These are phyloP conservation scores for Osmoderma eremita DNA, from an alignment of 2,888 invertebrate species.

Conservation along the genomic window DNA sequence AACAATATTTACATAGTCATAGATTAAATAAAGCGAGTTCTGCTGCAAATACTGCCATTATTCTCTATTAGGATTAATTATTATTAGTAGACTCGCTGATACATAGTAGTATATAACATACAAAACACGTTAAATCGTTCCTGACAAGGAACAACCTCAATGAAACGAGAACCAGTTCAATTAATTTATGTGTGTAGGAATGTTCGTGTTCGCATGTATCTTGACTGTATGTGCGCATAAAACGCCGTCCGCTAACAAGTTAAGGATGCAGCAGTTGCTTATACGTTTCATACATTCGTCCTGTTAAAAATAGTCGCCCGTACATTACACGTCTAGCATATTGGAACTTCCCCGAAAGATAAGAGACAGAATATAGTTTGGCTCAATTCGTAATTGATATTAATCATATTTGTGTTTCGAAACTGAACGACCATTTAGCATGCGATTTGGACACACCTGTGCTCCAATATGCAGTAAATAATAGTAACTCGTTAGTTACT, in stretches of 20 bases:
- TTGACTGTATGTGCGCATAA: too few species aligned
- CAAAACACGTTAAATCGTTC: conserved; percentile 14
- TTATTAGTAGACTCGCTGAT: conserved; percentile 1
- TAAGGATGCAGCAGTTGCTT: neutral
- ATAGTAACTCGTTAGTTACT: neutral
- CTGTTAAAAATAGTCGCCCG: conserved; percentile 3
- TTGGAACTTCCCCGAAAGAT: neutral
- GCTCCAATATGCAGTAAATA: conserved; percentile 1
- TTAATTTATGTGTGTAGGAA: conserved; percentile 9
- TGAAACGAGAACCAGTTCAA: neutral
- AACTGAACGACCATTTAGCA: neutral
- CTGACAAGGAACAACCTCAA: conserved; percentile 3
- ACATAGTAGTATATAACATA: conserved; percentile 9
- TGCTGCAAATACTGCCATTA: too few species aligned
- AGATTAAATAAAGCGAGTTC: too few species aligned
- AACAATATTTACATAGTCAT: too few species aligned
- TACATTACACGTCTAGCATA: neutral
- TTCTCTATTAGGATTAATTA: conserved; percentile 1
- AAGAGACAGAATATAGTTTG: conserved; percentile 9
- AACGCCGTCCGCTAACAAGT: conserved; percentile 2
- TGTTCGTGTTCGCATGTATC: too few species aligned
- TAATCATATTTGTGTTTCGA: conserved; percentile 9
- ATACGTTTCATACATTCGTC: neutral
- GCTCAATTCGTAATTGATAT: conserved; percentile 14
- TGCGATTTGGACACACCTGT: neutral